These are phyloP conservation scores for Tinea semifulvella DNA, from an alignment of 2,888 invertebrate genomes.

Conservation along the genomic window DNA sequence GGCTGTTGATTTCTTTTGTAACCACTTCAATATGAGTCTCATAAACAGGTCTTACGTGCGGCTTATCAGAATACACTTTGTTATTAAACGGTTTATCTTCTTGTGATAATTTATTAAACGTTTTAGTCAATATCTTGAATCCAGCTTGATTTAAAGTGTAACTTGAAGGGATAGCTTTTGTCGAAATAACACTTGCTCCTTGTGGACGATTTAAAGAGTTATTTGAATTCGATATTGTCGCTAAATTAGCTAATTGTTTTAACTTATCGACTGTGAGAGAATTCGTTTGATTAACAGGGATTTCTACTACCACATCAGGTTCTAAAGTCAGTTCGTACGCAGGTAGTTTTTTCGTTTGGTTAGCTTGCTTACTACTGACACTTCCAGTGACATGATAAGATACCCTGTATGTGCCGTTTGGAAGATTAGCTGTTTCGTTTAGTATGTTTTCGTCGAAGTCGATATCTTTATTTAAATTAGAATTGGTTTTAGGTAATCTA, in stretches of 20 bases:
- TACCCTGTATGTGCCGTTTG: conserved; percentile 54
- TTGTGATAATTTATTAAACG: conserved; percentile 64
- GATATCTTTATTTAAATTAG: conserved; percentile 30
- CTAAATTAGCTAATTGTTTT: conserved; percentile 64
- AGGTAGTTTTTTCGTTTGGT: conserved; percentile 50
- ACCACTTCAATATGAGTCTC: conserved; percentile 38
- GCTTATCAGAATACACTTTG: conserved; percentile 37
- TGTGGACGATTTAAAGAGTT: conserved; percentile 55
- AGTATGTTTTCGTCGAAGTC: conserved; percentile 13
- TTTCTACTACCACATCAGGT: conserved; percentile 55
- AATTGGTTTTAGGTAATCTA: conserved; percentile 49
- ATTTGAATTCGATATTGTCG: conserved; percentile 62
- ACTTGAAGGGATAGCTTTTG: conserved; percentile 68
- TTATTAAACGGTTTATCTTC: conserved; percentile 44
- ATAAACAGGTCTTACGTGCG: conserved; percentile 33
- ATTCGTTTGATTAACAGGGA: conserved; percentile 49
- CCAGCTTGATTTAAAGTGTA: conserved; percentile 72
- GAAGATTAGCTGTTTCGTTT: conserved; percentile 28
- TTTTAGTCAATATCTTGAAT: conserved; percentile 72
- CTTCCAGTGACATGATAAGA: conserved; percentile 60
- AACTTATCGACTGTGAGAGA: conserved; percentile 54
- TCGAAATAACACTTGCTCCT: conserved; percentile 64
- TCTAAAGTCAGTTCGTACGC: conserved; percentile 53
- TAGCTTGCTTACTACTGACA: conserved; percentile 57
- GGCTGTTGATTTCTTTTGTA: conserved; percentile 24